Base-by-base conservation (phyloP, 2,888 invertebrate genomes). In the Apodemia mormo region DNA sequence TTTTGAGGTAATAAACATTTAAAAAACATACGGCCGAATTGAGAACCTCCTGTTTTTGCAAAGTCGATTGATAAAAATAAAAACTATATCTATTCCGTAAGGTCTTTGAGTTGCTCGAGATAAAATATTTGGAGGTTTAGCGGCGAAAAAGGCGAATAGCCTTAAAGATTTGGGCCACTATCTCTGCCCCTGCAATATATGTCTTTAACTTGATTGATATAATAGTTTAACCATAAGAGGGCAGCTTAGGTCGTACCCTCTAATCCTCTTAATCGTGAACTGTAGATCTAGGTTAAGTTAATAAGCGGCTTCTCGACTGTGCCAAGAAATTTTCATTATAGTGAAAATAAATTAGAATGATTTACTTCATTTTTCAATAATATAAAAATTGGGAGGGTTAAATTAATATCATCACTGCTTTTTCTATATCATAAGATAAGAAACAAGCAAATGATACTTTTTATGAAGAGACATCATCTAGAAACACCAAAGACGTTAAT, bases 221-320 rank as follows among this genome's bases (percentile, higher is more conserved):
- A 7, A 65, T 56, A 61, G 68, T 43, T 68, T 43, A 14, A 14
- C 7, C 49, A 64, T 33, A 54, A 65, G 68, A 65, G 65, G 64
- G 29, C 9, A 64, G 61, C 64, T 52, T 68, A 68, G 52, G 22
- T 68, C 65, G 54, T 52, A 43, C 8, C 40, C 49, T 2, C 52
- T 68, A 68, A 68, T 68, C 68, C 65, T 65, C 65, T 65, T 52
- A 52, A 40, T 65, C 33, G 54, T 58, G 45, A 61, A 68, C 65
- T 65, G 66, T 30, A 54, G 37, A 68, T 68, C 65, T 68, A 49
- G 68, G 68, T 68, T 68, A 68, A 68, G 68, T 68, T 65, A 68
- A 65, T 68, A 68, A 68, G 65, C 52, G 65, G 37, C 29, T 65
- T 33, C 49, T 30, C 29, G 33, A 33, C 14, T 30, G 54, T 29